phyloP scores from a whole-genome alignment of 1,140 invertebrate genomes.

The Neodiprion pinetum region DNA sequence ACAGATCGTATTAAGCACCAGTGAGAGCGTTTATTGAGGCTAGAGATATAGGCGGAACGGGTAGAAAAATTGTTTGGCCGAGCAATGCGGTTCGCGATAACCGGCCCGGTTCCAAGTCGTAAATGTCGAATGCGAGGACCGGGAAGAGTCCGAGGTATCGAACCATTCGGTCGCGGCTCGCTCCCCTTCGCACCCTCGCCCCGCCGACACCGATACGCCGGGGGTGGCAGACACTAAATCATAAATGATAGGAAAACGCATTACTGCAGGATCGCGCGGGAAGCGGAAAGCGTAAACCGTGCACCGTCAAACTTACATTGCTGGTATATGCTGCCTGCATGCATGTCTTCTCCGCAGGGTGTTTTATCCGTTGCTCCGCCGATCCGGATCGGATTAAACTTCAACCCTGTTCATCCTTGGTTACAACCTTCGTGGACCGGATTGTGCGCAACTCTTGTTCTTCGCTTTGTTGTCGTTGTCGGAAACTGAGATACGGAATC shows the following conservation, averaged over 20 bases:
- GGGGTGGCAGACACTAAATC: not conserved
- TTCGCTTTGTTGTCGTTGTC: no score
- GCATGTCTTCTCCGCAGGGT: not conserved
- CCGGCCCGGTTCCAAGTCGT: not conserved
- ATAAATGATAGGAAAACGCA: conserved; percentile 7
- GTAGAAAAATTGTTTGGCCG: not conserved
- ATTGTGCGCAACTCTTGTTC: no score
- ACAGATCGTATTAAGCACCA: no score
- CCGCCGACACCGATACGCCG: not conserved
- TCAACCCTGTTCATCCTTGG: not conserved
- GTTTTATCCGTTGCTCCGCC: not conserved
- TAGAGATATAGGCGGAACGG: not conserved
- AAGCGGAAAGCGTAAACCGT: not conserved
- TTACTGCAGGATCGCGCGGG: not conserved
- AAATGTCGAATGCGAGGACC: not conserved
- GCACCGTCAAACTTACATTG: not conserved
- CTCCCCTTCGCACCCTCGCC: not conserved
- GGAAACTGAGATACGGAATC: no score
- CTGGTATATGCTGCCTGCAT: not conserved
- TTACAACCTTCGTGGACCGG: no score
- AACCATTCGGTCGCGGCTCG: conserved; percentile 1
- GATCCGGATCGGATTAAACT: not conserved
- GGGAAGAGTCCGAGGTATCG: not conserved
- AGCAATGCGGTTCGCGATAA: not conserved
- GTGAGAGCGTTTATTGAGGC: no score